Percentiles rank a stretch among this genome's conserved stretches.
These are phyloP conservation scores for Patiria miniata DNA, from an alignment of 35 echinoderm and acorn worm genomes.

Conservation along the genomic window DNA sequence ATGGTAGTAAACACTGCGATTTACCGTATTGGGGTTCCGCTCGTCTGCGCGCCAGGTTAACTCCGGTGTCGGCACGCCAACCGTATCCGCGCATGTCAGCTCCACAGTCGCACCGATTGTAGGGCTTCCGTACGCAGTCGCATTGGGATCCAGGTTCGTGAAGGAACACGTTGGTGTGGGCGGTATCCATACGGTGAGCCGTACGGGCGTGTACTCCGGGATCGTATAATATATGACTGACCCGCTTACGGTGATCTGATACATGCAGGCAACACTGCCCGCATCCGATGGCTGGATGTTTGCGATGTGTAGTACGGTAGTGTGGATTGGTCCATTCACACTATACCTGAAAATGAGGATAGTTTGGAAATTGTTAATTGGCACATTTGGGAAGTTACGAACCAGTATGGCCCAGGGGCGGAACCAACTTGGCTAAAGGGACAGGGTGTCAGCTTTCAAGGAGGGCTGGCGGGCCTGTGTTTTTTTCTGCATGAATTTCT, in stretches of 20 bases:
- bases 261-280: neutral
- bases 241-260: neutral
- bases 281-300: neutral
- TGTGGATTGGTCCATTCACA: slow-evolving; percentile 3
- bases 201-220: neutral
- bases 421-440: too few species aligned
- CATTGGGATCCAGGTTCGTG: neutral
- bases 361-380: too few species aligned
- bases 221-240: neutral
- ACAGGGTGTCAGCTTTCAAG: too few species aligned
- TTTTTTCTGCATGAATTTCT: too few species aligned
- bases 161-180: slow-evolving; percentile 6
- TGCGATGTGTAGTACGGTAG: neutral
- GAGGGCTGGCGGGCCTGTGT: too few species aligned
- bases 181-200: neutral
- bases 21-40: neutral
- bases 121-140: neutral
- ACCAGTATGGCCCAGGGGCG: too few species aligned
- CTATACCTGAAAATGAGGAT: neutral
- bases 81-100: neutral
- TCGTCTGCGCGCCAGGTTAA: neutral
- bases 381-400: too few species aligned
- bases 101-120: neutral
- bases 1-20: too few species aligned
- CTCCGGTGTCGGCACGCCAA: slow-evolving; percentile 1